Base-by-base conservation (phyloP, 2,888 invertebrate species). In the Cabera pusaria region DNA sequence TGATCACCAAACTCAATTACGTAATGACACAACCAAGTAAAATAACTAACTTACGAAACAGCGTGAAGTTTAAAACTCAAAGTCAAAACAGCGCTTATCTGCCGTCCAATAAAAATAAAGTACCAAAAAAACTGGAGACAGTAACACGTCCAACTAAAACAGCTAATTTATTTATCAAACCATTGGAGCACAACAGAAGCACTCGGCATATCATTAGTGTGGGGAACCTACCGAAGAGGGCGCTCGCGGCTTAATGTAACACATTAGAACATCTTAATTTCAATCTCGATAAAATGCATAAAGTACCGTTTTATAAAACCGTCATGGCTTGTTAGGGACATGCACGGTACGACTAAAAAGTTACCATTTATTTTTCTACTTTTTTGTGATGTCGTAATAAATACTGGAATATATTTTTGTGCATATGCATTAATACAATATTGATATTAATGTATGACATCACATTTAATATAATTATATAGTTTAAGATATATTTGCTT, bases 211-310 rank as follows among this genome's bases (percentile, higher is more conserved):
- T 36, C 41, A 42, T 42, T 22, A 31, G 25, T 29, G 20, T 36
- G n/a, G n/a, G n/a, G n/a, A n/a, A n/a, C n/a, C n/a, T n/a, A n/a
- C n/a, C n/a, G 23, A 36, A 29, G 35, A 21, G 16, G 40, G 12
- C 36, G n/a, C 26, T 34, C 42, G 34, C 38, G 31, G 21, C 34
- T 34, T 49, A 61, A 61, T 64, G 64, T 67, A 63, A 70, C 72
- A 73, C 71, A 72, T 76, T 75, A 70, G 69, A 77, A 82, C 75
- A 73, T 80, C 82, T 84, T 82, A 76, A 83, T 84, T 82, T 81
- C 79, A 78, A 81, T 82, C 78, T 70, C 72, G 70, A 72, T 76
- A 75, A 77, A 77, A 77, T 53, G 64, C 76, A 76, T 81, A 81
- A 80, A 79, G 74, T 76, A 75, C 69, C 64, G 71, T 67, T 75